Percentiles rank a stretch among this genome's conserved stretches.
These are phyloP conservation scores for Tragopan temminckii DNA, from an alignment of 2,797 vertebrate species.

Conservation along the genomic window DNA sequence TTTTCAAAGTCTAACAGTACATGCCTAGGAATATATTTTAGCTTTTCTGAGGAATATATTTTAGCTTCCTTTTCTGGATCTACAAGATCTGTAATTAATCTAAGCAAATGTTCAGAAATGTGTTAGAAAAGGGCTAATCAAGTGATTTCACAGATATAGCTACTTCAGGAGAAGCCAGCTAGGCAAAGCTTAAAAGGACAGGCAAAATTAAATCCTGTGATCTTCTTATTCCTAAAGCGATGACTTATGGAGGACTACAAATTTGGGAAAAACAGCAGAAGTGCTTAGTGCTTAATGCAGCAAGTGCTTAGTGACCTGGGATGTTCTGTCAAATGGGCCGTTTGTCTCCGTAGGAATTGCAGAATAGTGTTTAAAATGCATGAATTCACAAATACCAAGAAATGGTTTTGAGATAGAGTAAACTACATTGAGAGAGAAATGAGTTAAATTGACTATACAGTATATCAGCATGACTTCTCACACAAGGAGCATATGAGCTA, in stretches of 20 bases:
- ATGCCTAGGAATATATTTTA: constrained; percentile 27
- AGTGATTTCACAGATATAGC: constrained; percentile 1
- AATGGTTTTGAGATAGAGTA: background rate
- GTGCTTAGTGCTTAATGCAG: background rate
- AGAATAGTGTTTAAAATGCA: background rate
- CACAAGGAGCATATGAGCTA: background rate
- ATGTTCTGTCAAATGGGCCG: background rate
- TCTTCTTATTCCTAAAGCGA: background rate
- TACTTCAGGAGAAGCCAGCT: background rate
- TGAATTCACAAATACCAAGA: background rate
- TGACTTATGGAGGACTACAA: background rate
- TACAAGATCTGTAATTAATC: constrained; percentile 29
- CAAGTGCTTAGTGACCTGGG: background rate
- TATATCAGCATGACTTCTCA: background rate
- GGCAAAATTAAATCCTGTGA: background rate
- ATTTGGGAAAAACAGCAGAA: background rate
- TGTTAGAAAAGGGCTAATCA: constrained; percentile 32
- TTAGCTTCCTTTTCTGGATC: constrained; percentile 9
- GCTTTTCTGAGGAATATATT: background rate
- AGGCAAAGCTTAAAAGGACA: background rate
- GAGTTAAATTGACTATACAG: background rate
- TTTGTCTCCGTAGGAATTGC: background rate
- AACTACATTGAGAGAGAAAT: background rate
- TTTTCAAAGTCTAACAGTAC: constrained; percentile 38
- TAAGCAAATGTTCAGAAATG: constrained; percentile 1